Base-by-base conservation (phyloP, 2,797 vertebrate genomes). In the Selene dorsalis region DNA sequence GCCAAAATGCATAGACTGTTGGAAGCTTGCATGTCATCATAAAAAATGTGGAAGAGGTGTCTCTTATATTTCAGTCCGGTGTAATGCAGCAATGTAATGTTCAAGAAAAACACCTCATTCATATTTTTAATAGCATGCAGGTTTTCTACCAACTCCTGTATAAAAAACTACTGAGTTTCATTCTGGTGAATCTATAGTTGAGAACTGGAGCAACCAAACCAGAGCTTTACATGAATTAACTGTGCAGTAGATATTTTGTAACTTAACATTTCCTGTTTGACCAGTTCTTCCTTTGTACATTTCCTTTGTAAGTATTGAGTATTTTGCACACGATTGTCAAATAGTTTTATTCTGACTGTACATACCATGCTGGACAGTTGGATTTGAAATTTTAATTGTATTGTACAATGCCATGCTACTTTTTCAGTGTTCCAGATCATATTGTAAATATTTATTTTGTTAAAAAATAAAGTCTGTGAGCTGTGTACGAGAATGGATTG, bases 391-490 rank as follows among this genome's bases (percentile, higher is more conserved):
- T 65, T 71, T 24, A 68, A 73, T 48, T 78, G 50, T 65, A 22
- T 35, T 86, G 77, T 81, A 83, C 79, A 81, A 83, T 91, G 69
- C 81, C 69, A 75, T 87, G 87, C 82, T 84, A 79, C 76, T 89
- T 92, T 89, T 85, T 80, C 87, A 83, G 71, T 91, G 89, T 88
- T 80, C 43, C 79, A 82, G 82, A 91, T 89, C 86, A 83, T 83
- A 83, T 73, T 94, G 89, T 93, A 92, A 83, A 92, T 93, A 93
- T 93, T 90, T 94, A 93, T 94, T 95, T 95, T 94, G 83, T 88
- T 90, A 93, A 89, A 92, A 91, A 89, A 75, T 88, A 89, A 94
- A 91, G 83, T 83, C 77, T 68, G 73, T 88, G 73, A 85, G 68
- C 75, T 73, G 88, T 89, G 86, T 47, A 16, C 1, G 30, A 78